Evolutionary conservation across 2,888 invertebrate genomes (phyloP).

Genomic region (Diaprepes abbreviatus): DNA sequence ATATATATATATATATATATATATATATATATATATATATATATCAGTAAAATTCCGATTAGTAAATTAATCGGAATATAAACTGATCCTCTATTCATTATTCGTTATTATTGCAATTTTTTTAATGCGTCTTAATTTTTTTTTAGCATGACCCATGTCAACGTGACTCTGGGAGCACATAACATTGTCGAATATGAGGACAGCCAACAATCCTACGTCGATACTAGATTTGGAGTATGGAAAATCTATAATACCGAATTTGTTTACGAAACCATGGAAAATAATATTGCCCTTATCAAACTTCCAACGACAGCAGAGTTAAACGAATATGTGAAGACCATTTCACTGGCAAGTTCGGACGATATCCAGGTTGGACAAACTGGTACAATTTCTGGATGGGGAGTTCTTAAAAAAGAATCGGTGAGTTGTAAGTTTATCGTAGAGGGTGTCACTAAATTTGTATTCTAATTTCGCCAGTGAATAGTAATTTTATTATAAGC

Average conservation of each 20-base stretch:
- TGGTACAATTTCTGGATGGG: constrained; percentile 8
- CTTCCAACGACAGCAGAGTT: background rate
- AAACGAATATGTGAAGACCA: background rate
- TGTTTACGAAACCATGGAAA: background rate
- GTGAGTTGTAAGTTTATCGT: constrained; percentile 6
- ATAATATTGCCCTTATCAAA: background rate
- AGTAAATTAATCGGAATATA: no score
- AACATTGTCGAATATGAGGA: background rate
- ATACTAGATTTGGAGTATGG: background rate
- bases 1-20: no score
- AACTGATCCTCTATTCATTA: no score
- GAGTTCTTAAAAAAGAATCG: background rate
- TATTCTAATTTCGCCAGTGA: no score
- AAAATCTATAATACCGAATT: background rate
- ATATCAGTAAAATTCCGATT: no score
- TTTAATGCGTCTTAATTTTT: no score
- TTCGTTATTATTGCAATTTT: no score
- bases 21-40: no score
- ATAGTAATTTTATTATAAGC: no score
- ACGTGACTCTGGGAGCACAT: background rate
- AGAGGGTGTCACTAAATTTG: no score
- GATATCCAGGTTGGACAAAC: constrained; percentile 2
- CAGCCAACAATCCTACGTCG: background rate
- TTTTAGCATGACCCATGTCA: background rate
- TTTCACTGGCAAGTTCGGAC: background rate